Evolutionary conservation across 2,888 invertebrate species (phyloP).

Genomic region (Caprella mutica): DNA sequence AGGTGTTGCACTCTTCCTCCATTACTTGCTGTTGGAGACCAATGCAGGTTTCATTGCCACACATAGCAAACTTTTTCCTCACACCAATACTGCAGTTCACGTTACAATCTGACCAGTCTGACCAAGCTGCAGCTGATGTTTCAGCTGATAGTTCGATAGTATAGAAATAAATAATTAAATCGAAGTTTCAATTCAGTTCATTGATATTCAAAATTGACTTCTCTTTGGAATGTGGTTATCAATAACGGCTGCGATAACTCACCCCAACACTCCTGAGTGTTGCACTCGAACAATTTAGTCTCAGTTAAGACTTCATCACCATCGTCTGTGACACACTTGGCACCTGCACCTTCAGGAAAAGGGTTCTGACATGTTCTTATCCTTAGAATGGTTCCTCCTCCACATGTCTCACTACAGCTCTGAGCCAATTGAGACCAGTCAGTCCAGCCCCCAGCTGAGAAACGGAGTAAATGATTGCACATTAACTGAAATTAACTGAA

Average conservation of each 20-base stretch:
- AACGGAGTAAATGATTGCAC: no score
- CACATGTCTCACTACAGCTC: constrained; percentile 35
- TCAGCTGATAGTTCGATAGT: no score
- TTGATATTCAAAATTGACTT: no score
- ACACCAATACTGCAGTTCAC: constrained; percentile 35
- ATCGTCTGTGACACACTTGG: constrained; percentile 26
- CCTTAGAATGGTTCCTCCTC: constrained; percentile 33
- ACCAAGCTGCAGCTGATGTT: not conserved
- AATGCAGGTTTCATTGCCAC: constrained; percentile 33
- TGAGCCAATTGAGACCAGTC: constrained; percentile 35
- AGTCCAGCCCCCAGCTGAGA: constrained; percentile 37
- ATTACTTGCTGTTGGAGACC: constrained; percentile 20
- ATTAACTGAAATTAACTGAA: no score
- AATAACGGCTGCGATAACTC: no score
- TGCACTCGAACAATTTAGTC: constrained; percentile 32
- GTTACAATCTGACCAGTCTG: constrained; percentile 35
- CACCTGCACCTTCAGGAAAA: constrained; percentile 34
- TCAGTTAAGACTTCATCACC: no score
- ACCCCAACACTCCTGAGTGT: constrained; percentile 36
- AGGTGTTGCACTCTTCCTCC: constrained; percentile 35
- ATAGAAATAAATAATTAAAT: no score
- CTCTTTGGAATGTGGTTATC: no score
- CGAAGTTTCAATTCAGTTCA: no score
- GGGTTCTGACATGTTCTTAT: constrained; percentile 37
- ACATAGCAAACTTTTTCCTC: constrained; percentile 28